Conservation (phyloP, 2,113 vertebrate genomes). For the Carlito syrichta region DNA sequence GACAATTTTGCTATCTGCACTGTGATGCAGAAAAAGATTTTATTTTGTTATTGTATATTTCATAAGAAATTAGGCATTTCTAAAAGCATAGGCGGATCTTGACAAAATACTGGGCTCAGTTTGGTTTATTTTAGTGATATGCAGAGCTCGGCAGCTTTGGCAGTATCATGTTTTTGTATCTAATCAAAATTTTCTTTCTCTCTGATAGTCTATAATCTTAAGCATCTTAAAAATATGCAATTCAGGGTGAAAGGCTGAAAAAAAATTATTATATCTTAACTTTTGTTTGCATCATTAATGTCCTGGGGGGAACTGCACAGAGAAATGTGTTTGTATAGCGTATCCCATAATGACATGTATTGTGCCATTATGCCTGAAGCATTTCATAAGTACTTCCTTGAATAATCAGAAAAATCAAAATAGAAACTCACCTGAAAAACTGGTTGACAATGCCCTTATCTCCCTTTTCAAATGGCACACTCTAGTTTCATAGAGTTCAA, state of each 20-base stretch:
- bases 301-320: background rate
- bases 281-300: constrained; percentile 1
- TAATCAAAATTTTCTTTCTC: background rate
- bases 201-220: background rate
- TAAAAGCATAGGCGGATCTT: background rate
- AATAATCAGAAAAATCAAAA: background rate
- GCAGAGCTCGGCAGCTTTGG: background rate
- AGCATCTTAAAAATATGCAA: background rate
- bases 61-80: background rate
- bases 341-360: background rate
- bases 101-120: background rate
- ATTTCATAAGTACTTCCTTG: background rate
- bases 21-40: background rate
- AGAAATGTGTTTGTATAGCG: background rate
- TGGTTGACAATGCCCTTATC: background rate
- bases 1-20: constrained; percentile 11
- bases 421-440: background rate
- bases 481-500: background rate
- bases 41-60: background rate
- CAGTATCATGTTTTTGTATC: background rate
- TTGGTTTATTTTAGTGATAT: background rate
- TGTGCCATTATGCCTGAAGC: background rate
- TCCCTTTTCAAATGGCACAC: background rate
- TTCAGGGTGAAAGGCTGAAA: background rate
- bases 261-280: background rate